Base-by-base conservation (phyloP, 92 coral and sea anemone genomes). In the Parazoanthus darwini region DNA sequence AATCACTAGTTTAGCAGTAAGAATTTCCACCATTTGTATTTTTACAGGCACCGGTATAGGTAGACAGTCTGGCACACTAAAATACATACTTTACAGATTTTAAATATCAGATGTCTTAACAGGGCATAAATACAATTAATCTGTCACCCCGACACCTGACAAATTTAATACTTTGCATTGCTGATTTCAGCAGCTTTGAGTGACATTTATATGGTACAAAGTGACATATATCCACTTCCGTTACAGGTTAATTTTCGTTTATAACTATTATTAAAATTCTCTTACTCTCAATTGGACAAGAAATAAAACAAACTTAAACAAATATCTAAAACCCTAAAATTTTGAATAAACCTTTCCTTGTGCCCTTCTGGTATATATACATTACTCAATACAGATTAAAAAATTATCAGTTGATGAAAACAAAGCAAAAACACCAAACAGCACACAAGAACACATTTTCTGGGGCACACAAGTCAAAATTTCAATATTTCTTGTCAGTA, bases 71-170 rank as follows among this genome's bases (percentile, higher is more conserved):
- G 48, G 54, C 87, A 84, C 78, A 51, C 87, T 84, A 84, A 84
- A 84, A 84, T 84, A 84, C 87, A 84, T 84, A 84, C 67, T 84
- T 84, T 84, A 84, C 87, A 84, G 78, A 84, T 84, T 84, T 84
- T 84, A 84, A 84, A 84, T 84, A 84, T 84, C 87, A 84, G 87
- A 84, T 84, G 87, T 71, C 79, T 84, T 73, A 8, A 46, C 79
- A 43, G 87, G 87, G 87, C 70, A 70, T 84, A 84, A 84, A 84
- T 84, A 84, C 78, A 84, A 66, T 46, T 70, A 84, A 84, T 84
- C 67, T 71, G 29, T 48, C 56, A 42, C 46, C 78, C 87, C 48
- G 77, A 70, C 87, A 84, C 87, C 87, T 84, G 87, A 84, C 87
- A 84, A 84, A 71, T 84, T 84, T 84, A 84, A 84, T 84, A 84